Percentiles rank a stretch among this genome's conserved stretches.
Conservation (phyloP, 2,888 invertebrate genomes). For the Isotomurus palustris region DNA sequence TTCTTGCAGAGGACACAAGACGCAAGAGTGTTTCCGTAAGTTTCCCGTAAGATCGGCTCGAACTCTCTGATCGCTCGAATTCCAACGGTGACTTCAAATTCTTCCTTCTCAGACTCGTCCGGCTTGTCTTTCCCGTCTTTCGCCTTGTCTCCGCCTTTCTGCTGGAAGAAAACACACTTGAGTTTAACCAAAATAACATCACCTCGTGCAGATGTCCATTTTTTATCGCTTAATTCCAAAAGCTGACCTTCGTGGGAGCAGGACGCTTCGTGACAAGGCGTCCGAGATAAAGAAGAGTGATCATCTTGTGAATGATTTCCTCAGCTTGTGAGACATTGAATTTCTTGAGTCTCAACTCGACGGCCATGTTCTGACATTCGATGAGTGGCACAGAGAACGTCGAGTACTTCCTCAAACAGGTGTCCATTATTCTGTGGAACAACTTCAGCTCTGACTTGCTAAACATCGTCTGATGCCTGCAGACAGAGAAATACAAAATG, state of each 20-base stretch:
- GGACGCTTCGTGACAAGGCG: too few relatives aligned
- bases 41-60: constrained; percentile 27
- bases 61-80: constrained; percentile 37
- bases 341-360: constrained; percentile 24
- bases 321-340: constrained; percentile 28
- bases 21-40: constrained; percentile 21
- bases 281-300: constrained; percentile 35
- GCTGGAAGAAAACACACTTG: too few relatives aligned
- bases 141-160: too few relatives aligned
- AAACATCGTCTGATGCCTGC: constrained; percentile 37
- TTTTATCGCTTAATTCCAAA: too few relatives aligned
- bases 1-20: constrained; percentile 27
- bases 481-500: background rate
- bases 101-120: background rate
- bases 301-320: constrained; percentile 36
- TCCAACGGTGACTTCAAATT: constrained; percentile 37
- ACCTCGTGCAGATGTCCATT: too few relatives aligned
- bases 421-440: constrained; percentile 39
- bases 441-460: constrained; percentile 36
- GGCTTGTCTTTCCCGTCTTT: background rate
- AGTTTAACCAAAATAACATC: too few relatives aligned
- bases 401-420: constrained; percentile 27
- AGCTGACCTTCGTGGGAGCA: too few relatives aligned
- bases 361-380: constrained; percentile 36
- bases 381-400: constrained; percentile 33